Conservation (phyloP, 2,797 vertebrate genomes). For the Nannoperca australis region DNA sequence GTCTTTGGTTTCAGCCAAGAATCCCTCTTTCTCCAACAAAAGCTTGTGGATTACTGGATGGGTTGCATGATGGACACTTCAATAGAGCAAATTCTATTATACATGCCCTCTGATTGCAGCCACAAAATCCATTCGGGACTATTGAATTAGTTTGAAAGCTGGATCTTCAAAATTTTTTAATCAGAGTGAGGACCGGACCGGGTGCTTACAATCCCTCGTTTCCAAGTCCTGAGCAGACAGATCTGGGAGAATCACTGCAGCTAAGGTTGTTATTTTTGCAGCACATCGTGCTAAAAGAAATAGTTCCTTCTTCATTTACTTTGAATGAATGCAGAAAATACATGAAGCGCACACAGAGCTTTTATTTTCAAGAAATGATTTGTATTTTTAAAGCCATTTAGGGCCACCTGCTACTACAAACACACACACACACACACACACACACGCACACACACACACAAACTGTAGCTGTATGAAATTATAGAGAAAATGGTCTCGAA, state of each 20-base stretch:
- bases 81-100: slow-evolving; percentile 70
- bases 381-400: slow-evolving; percentile 38
- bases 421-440: slow-evolving; percentile 4
- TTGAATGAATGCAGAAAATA: slow-evolving; percentile 40
- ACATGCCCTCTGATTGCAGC: slow-evolving; percentile 70
- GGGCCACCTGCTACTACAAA: slow-evolving; percentile 28
- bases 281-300: slow-evolving; percentile 32
- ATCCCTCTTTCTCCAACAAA: slow-evolving; percentile 61
- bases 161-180: slow-evolving; percentile 70
- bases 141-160: slow-evolving; percentile 77
- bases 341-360: slow-evolving; percentile 18
- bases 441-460: slow-evolving; percentile 12
- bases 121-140: slow-evolving; percentile 77
- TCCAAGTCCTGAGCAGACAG: slow-evolving; percentile 41
- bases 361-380: slow-evolving; percentile 19
- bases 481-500: slow-evolving; percentile 38
- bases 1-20: slow-evolving; percentile 52
- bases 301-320: slow-evolving; percentile 29
- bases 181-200: slow-evolving; percentile 48
- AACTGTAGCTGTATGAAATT: slow-evolving; percentile 40
- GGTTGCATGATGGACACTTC: slow-evolving; percentile 70
- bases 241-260: slow-evolving; percentile 28
- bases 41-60: slow-evolving; percentile 57
- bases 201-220: slow-evolving; percentile 10
- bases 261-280: slow-evolving; percentile 38